These are phyloP conservation scores for Chesias legatella DNA, from an alignment of 2,888 invertebrate genomes.

Conservation along the genomic window DNA sequence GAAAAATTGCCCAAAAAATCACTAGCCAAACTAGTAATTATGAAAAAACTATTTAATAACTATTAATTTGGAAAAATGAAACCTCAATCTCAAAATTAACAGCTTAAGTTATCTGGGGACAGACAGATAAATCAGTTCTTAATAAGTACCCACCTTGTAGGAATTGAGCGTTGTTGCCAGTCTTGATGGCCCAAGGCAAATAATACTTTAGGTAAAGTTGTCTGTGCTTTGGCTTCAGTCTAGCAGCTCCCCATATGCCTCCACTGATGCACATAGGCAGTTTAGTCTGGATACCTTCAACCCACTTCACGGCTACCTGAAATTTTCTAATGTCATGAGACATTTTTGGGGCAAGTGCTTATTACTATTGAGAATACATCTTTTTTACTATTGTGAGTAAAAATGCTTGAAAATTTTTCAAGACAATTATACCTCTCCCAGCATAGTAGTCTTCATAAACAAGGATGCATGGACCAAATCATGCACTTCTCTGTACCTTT, in stretches of 20 bases:
- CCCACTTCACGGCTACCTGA: constrained; percentile 97
- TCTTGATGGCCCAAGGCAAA: constrained; percentile 92
- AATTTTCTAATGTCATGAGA: background rate
- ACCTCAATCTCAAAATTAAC: too few species aligned
- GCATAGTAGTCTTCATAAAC: constrained; percentile 96
- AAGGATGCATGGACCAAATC: constrained; percentile 96
- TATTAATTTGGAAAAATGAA: too few species aligned
- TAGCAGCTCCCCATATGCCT: constrained; percentile 93
- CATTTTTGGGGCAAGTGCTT: background rate
- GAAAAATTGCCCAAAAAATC: too few species aligned
- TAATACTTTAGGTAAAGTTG: constrained; percentile 87
- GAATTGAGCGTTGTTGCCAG: constrained; percentile 87
- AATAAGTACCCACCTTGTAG: constrained; percentile 83
- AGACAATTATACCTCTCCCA: constrained; percentile 82
- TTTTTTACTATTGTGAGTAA: too few species aligned
- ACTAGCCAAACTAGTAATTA: too few species aligned
- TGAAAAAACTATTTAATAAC: too few species aligned
- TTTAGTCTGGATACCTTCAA: constrained; percentile 96
- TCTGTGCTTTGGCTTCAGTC: constrained; percentile 92
- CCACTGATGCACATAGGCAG: constrained; percentile 98
- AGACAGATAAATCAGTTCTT: too few species aligned
- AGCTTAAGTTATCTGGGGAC: too few species aligned
- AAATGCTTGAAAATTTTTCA: too few species aligned
- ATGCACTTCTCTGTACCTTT: constrained; percentile 97
- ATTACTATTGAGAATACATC: background rate